Percentiles rank a stretch among this genome's conserved stretches.
Evolutionary conservation across 2,113 vertebrate genomes (phyloP).

Genomic region (Tachuris rubrigastra): DNA sequence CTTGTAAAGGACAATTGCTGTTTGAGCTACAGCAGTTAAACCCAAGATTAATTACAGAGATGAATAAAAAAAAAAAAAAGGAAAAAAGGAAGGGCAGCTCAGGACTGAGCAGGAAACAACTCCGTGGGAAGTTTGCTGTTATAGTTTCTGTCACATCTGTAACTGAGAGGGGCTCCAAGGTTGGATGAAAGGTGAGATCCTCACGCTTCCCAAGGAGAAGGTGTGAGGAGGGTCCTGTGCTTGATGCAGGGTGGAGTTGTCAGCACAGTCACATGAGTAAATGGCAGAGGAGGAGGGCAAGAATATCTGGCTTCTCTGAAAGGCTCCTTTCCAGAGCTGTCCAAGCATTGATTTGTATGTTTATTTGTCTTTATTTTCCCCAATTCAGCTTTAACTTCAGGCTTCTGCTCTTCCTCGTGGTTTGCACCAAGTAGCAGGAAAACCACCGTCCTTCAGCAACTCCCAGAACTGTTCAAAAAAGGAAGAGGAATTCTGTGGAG

Average conservation of each 20-base stretch:
- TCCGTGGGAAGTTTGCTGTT: neutral
- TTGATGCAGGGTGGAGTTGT: fast-evolving
- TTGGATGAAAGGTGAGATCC: neutral
- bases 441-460: neutral
- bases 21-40: conserved; percentile 18
- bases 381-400: neutral
- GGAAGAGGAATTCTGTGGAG: neutral
- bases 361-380: neutral
- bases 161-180: neutral
- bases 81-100: neutral
- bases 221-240: neutral
- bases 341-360: fast-evolving
- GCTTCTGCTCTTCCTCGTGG: neutral
- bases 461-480: neutral
- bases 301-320: neutral
- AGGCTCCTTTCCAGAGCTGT: neutral
- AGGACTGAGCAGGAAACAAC: neutral
- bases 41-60: conserved; percentile 3
- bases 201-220: neutral
- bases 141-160: neutral
- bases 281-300: neutral
- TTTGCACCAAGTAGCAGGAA: neutral
- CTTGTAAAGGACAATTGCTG: conserved; percentile 37
- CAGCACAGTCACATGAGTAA: fast-evolving
- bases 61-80: neutral